Percentiles rank a stretch among this genome's conserved stretches.
These are phyloP conservation scores for Numida meleagris DNA, from an alignment of 2,113 vertebrate species.

Conservation along the genomic window DNA sequence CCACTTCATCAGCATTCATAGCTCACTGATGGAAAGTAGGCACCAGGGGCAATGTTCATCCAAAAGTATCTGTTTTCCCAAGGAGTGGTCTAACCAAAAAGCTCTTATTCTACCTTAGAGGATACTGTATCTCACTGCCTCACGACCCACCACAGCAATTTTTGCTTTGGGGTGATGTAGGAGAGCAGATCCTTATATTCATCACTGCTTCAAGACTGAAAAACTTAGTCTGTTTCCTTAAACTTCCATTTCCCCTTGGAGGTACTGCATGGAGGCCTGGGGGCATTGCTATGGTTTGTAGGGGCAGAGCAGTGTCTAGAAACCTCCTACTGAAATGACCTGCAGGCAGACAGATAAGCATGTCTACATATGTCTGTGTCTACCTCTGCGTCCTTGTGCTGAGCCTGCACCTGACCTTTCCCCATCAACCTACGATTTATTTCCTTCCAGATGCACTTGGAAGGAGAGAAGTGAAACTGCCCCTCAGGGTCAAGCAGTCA, in stretches of 20 bases:
- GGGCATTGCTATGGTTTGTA: rapidly evolving
- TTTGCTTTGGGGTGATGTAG: neutral
- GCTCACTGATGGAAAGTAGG: neutral
- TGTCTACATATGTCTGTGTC: neutral
- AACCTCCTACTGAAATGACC: neutral
- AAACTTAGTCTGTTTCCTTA: neutral
- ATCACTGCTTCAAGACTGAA: neutral
- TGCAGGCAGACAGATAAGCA: neutral
- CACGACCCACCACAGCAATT: neutral
- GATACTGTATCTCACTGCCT: neutral
- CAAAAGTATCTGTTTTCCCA: neutral
- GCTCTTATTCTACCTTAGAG: neutral
- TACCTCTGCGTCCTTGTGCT: neutral
- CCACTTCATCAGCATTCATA: rapidly evolving
- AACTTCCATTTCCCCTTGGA: neutral
- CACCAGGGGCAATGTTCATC: neutral
- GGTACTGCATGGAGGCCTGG: neutral
- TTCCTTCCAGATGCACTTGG: neutral
- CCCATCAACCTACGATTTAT: neutral
- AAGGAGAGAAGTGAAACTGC: neutral
- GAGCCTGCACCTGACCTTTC: neutral
- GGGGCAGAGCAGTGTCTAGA: neutral
- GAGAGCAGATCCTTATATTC: neutral
- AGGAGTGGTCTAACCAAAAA: neutral
- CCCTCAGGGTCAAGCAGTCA: neutral